Evolutionary conservation across 2,113 vertebrate genomes (phyloP), one percentile per base, ranked within the genome.

Genomic region (Lophius piscatorius): DNA sequence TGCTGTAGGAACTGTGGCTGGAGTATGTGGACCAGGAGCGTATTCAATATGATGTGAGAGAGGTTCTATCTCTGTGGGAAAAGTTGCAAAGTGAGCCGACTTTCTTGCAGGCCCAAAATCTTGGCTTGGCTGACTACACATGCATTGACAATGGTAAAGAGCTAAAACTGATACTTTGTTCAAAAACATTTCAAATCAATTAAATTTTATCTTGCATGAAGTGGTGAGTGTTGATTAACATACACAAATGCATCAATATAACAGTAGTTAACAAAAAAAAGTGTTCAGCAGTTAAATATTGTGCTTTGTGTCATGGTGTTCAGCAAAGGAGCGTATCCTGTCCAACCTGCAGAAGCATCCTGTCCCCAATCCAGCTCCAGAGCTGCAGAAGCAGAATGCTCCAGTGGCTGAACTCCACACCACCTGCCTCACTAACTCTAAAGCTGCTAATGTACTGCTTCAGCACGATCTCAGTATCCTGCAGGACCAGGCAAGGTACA

Each of bases 1-100:
- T 55, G 4, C 26, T 86, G 8, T 68, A 99, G 97, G 94, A 95
- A 63, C 83, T 96, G 58, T 98, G 97, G 97, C 87, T 96, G 74
- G 97, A 98, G 58, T 98, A 89, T 66, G 68, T 98, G 69, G 95
- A 98, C 48, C 89, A 93, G 75, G 95, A 97, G 68, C 94, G 94
- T 24, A 49, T 98, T 31, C 92, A 90, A 42, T 89, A 94, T 17
- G 95, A 98, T 62, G 87, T 93, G 81, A 92, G 83, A 67, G 95
- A 98, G 79, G 85, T 90, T 0, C 42, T 94, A 33, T 88, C 90
- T 62, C 78, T 92, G 60, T 98, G 96, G 95, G 89, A 82, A 9
- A 95, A 92, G 63, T 86, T 89, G 73, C 93, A 92, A 55, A 85
- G 91, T 41, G 95, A 97, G 68, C 93, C 94, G 2, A 14, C 82